phyloP scores from a whole-genome alignment of 2,113 vertebrate species.

The Macaca nemestrina region DNA sequence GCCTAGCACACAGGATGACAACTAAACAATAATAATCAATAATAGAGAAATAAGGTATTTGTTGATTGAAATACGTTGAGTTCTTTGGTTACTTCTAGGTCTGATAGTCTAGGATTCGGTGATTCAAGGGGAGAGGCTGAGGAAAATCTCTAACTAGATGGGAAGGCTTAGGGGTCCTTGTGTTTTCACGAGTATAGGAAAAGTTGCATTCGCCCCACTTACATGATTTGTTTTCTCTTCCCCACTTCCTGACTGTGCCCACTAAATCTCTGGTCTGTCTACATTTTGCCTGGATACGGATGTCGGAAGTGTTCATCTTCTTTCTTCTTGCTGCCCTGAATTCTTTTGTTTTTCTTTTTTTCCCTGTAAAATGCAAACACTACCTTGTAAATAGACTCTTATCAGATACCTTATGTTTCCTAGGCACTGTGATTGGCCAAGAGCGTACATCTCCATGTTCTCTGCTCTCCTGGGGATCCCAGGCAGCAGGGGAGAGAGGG shows the following conservation, averaged over 20 bases:
- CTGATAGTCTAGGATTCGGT: background rate
- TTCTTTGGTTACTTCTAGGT: background rate
- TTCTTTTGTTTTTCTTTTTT: background rate
- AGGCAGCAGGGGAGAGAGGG: background rate
- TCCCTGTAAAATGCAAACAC: background rate
- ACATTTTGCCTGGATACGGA: background rate
- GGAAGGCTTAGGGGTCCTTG: background rate
- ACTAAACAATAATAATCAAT: background rate
- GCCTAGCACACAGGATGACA: background rate
- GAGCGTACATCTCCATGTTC: background rate
- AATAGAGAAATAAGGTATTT: background rate
- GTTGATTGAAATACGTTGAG: background rate
- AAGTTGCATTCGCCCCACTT: background rate
- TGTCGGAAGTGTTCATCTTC: background rate
- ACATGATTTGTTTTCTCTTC: background rate
- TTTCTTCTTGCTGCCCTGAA: background rate
- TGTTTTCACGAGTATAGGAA: background rate
- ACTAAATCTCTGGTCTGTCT: background rate
- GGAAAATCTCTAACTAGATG: background rate
- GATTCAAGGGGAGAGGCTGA: background rate
- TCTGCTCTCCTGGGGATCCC: background rate
- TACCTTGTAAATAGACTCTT: background rate
- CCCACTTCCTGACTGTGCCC: background rate
- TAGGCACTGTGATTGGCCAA: background rate
- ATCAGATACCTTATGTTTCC: too few species aligned